phyloP scores from a whole-genome alignment of 2,113 vertebrate genomes.

The Eptatretus burgeri region DNA sequence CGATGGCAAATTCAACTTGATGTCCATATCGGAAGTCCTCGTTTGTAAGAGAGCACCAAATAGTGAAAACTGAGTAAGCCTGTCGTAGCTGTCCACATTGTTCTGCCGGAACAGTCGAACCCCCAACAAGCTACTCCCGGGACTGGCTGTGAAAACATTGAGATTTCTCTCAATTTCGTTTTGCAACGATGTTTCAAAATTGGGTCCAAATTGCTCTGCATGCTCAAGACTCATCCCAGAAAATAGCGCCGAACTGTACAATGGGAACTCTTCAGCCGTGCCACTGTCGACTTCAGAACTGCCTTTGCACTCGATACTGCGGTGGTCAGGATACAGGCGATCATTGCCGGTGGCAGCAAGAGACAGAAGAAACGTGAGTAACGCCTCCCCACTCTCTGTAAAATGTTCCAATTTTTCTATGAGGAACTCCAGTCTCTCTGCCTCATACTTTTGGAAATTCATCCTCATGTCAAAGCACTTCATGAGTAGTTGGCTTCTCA shows the following conservation, averaged over 20 bases:
- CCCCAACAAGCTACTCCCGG: conserved; percentile 39
- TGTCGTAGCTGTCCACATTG: conserved; percentile 30
- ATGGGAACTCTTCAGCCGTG: conserved; percentile 33
- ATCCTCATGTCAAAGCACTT: conserved; percentile 61
- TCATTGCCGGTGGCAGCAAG: conserved; percentile 48
- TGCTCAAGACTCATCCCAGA: too few relatives aligned
- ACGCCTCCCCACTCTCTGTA: conserved; percentile 21
- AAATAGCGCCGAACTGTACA: conserved; percentile 22
- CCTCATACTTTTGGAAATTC: conserved; percentile 34
- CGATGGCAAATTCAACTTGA: conserved; percentile 53
- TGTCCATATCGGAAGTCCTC: conserved; percentile 49
- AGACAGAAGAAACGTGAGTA: conserved; percentile 45
- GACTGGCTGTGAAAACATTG: conserved; percentile 40
- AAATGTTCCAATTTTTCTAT: conserved; percentile 24
- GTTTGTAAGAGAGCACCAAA: conserved; percentile 71
- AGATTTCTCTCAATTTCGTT: conserved; percentile 25
- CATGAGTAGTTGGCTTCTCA: conserved; percentile 64
- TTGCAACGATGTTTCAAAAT: conserved; percentile 22
- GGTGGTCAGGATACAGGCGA: conserved; percentile 12
- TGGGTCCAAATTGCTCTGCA: too few relatives aligned
- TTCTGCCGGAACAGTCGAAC: conserved; percentile 20
- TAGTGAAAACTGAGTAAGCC: conserved; percentile 43
- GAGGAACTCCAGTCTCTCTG: conserved; percentile 44
- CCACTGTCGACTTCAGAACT: conserved; percentile 35
- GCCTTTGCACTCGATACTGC: conserved; percentile 34